A percentile compares a stretch with the other conserved stretches of the same genome.
Evolutionary conservation across 2,113 vertebrate species (phyloP).

Genomic region (Caloenas nicobarica): DNA sequence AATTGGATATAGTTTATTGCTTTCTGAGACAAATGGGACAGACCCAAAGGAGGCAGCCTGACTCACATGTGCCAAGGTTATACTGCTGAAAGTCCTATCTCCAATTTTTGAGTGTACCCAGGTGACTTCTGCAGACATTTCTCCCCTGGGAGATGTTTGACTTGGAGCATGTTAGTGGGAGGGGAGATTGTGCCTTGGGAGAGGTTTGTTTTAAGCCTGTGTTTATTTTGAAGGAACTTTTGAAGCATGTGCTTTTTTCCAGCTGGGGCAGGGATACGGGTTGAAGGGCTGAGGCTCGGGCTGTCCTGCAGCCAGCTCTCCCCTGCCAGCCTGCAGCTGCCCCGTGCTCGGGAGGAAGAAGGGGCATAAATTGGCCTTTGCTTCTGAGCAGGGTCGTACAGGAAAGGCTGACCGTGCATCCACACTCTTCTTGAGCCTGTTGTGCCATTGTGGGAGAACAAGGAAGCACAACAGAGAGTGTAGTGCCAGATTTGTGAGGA

Average conservation of each 20-base stretch:
- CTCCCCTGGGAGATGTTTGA: not conserved
- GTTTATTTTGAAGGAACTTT: not conserved
- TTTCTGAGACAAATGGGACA: not conserved
- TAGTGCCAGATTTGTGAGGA: not conserved
- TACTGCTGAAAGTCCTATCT: not conserved
- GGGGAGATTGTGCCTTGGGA: not conserved
- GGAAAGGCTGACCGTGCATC: not conserved
- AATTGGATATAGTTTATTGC: not conserved
- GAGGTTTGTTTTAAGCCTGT: not conserved
- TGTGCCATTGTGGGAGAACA: accelerated
- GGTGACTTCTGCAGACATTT: not conserved
- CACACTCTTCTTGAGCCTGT: not conserved
- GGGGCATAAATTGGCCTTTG: not conserved
- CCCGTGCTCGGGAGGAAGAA: accelerated
- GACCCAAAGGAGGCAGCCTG: not conserved
- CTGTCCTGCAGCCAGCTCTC: not conserved
- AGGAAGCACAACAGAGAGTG: not conserved
- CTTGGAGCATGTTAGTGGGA: not conserved
- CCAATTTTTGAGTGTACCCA: not conserved
- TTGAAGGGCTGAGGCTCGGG: not conserved
- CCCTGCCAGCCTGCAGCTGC: not conserved
- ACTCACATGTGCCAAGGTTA: not conserved
- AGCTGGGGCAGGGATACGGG: not conserved
- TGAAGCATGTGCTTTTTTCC: not conserved
- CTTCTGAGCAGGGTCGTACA: not conserved